Evolutionary conservation across 2,113 vertebrate species (phyloP).

Genomic region (Corydoras maculifer): DNA sequence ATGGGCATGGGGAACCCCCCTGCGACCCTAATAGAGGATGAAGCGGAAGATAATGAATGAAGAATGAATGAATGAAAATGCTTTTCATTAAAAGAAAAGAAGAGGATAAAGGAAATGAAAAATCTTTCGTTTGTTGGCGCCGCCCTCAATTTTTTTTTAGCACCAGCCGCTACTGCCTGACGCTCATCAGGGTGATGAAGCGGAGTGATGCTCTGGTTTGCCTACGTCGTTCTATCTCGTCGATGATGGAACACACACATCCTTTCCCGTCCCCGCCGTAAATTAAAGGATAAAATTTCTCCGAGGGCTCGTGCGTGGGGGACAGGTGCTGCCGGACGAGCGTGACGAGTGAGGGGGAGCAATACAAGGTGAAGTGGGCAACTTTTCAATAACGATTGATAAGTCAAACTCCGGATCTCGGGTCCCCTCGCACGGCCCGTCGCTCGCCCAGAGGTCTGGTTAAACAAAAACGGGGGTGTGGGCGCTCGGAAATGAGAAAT

Average conservation of each 20-base stretch:
- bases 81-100: too few species aligned
- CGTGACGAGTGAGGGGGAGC: not conserved
- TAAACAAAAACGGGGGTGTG: slow-evolving; percentile 45
- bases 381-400: not conserved
- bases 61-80: too few species aligned
- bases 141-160: too few species aligned
- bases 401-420: not conserved
- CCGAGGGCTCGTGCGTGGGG: not conserved
- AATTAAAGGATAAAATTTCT: too few species aligned
- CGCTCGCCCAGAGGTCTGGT: slow-evolving; percentile 22
- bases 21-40: too few species aligned
- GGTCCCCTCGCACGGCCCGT: not conserved
- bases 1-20: too few species aligned
- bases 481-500: slow-evolving; percentile 53
- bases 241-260: too few species aligned
- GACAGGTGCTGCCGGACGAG: not conserved
- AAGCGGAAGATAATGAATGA: too few species aligned
- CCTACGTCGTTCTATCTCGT: too few species aligned
- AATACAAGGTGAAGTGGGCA: not conserved
- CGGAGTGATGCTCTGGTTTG: not conserved
- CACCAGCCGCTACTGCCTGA: not conserved
- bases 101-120: too few species aligned
- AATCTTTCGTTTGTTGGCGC: too few species aligned
- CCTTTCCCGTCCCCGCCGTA: too few species aligned
- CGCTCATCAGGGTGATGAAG: slow-evolving; percentile 16